Evolutionary conservation across 1,140 invertebrate genomes (phyloP).

Genomic region (Augochlora pura): DNA sequence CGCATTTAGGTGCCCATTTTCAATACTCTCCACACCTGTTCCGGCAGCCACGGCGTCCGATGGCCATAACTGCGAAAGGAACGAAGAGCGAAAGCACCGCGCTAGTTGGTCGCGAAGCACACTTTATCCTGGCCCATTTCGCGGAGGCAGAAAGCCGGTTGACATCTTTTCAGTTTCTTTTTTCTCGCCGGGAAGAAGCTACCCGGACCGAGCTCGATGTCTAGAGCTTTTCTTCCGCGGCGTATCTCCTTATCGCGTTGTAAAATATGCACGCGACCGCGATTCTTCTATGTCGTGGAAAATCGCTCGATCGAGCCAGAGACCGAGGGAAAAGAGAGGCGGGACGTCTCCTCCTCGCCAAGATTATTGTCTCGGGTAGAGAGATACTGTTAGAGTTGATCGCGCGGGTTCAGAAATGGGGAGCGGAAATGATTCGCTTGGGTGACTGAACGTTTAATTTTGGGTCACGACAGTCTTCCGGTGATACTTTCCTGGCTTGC

Average conservation of each 20-base stretch:
- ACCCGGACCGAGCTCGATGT: background rate
- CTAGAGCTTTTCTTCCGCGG: background rate
- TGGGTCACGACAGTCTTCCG: no score
- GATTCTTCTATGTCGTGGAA: conserved; percentile 4
- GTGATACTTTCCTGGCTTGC: no score
- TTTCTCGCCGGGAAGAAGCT: background rate
- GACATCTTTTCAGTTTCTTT: conserved; percentile 11
- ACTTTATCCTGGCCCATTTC: conserved; percentile 11
- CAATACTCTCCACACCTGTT: conserved; percentile 19
- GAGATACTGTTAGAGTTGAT: no score
- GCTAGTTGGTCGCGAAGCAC: background rate
- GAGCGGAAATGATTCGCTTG: no score
- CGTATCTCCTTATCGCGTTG: background rate
- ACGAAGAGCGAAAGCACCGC: conserved; percentile 6
- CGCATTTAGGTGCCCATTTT: no score
- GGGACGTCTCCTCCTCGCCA: no score
- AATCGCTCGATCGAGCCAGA: conserved; percentile 8
- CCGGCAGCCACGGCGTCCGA: conserved; percentile 5
- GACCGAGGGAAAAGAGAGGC: no score
- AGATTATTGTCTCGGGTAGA: no score
- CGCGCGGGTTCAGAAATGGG: no score
- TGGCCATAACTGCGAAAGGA: conserved; percentile 19
- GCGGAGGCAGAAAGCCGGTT: background rate
- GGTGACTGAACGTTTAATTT: no score
- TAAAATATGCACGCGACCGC: conserved; percentile 9